Evolutionary conservation across 2,888 invertebrate genomes (phyloP).

Genomic region (Hirtodrosophila alboralis): DNA sequence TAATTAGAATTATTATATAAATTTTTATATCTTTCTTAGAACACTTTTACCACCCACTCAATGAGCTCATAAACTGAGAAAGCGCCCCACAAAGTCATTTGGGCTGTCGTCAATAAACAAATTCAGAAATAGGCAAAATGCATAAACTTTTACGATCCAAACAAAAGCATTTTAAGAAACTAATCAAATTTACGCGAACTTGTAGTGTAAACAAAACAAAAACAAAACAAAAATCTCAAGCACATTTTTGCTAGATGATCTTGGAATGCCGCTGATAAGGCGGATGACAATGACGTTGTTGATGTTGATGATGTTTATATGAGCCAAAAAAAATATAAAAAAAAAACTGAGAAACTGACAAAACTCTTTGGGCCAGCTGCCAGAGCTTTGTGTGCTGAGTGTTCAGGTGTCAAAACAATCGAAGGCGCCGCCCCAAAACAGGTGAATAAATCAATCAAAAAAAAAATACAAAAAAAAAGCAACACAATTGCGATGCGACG

Average conservation of each 20-base stretch:
- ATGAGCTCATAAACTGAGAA: neutral
- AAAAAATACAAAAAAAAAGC: too few species aligned
- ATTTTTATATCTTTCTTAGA: too few species aligned
- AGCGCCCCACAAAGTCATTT: constrained; percentile 5
- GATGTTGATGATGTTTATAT: constrained; percentile 2
- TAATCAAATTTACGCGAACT: constrained; percentile 11
- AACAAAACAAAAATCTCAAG: constrained; percentile 18
- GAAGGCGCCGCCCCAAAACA: constrained; percentile 23
- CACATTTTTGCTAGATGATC: constrained; percentile 48
- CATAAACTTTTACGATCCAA: constrained; percentile 52
- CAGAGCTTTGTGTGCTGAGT: constrained; percentile 16
- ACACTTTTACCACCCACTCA: neutral
- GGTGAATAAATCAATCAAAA: constrained; percentile 40
- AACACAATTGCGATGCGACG: constrained; percentile 18
- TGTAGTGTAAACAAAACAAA: constrained; percentile 26
- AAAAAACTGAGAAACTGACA: too few species aligned
- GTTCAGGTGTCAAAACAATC: constrained; percentile 41
- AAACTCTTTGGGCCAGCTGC: constrained; percentile 18
- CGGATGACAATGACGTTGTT: too few species aligned
- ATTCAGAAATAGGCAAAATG: constrained; percentile 45
- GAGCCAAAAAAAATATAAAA: too few species aligned
- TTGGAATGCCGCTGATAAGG: constrained; percentile 43
- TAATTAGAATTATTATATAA: constrained; percentile 1
- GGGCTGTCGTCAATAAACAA: constrained; percentile 35
- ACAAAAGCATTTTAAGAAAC: constrained; percentile 34